Conservation (phyloP, 2,888 invertebrate genomes). For the Mesorhabditis sp. region DNA sequence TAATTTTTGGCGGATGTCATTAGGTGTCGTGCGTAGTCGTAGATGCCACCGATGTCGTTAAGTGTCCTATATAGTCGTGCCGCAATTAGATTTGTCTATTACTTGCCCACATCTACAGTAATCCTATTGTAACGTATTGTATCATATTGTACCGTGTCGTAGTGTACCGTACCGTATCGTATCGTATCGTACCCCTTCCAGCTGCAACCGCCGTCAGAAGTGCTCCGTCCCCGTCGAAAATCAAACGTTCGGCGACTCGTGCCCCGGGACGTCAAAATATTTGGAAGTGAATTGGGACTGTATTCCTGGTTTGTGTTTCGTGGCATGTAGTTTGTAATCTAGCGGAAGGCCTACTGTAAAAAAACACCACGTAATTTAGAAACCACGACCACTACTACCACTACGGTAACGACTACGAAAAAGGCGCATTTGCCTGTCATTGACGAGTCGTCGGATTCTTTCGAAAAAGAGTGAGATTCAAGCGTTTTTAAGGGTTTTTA, state of each 20-base stretch:
- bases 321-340: neutral
- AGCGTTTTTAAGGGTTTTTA: neutral
- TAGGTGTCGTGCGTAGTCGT: too few relatives aligned
- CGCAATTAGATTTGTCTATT: too few relatives aligned
- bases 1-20: too few relatives aligned
- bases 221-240: constrained; percentile 85
- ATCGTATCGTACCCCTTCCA: constrained; percentile 20
- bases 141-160: too few relatives aligned
- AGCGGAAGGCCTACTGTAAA: neutral
- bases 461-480: neutral
- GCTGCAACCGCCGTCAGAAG: constrained; percentile 78
- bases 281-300: constrained; percentile 89
- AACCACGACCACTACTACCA: constrained; percentile 30
- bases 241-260: constrained; percentile 78
- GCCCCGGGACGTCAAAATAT: constrained; percentile 84
- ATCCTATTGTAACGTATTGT: too few relatives aligned
- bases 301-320: constrained; percentile 23
- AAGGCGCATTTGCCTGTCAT: constrained; percentile 7
- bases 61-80: too few relatives aligned
- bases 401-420: constrained; percentile 22
- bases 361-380: constrained; percentile 12
- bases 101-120: too few relatives aligned
- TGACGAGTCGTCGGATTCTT: constrained; percentile 4
- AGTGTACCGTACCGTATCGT: too few relatives aligned
- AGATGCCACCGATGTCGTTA: too few relatives aligned